These are phyloP conservation scores for Heterotilapia buettikoferi DNA, from an alignment of 2,113 vertebrate species.

Conservation along the genomic window DNA sequence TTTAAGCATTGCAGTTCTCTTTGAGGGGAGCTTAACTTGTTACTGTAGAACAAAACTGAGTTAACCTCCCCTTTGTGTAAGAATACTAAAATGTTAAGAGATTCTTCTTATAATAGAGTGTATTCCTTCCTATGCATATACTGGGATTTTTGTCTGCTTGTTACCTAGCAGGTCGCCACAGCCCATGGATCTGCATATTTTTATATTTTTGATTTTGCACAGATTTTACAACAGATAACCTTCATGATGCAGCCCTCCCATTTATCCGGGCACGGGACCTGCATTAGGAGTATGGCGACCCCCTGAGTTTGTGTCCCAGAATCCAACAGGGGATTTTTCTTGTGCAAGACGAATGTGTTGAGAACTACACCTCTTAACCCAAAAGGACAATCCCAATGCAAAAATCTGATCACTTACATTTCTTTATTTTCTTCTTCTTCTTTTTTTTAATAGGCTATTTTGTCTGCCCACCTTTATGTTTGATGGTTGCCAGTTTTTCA, in stretches of 20 bases:
- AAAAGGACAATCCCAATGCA: not conserved
- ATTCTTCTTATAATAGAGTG: not conserved
- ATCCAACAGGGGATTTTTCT: not conserved
- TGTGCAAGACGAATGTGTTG: not conserved
- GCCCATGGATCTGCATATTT: not conserved
- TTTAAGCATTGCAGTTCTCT: not conserved
- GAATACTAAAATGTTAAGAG: not conserved
- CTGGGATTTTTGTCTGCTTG: not conserved
- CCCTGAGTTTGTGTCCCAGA: not conserved
- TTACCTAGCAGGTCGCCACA: not conserved
- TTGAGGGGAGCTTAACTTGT: not conserved
- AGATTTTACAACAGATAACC: not conserved
- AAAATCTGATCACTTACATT: not conserved
- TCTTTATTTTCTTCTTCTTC: not conserved
- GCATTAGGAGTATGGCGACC: not conserved
- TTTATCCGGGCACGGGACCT: not conserved
- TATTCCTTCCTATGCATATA: not conserved
- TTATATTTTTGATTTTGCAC: not conserved
- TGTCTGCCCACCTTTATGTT: not conserved
- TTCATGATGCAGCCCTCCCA: not conserved
- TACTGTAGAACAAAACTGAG: not conserved
- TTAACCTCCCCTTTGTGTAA: not conserved
- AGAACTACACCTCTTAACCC: not conserved
- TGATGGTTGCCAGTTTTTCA: not conserved
- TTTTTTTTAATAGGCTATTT: not conserved